Evolutionary conservation across 1,140 invertebrate genomes (phyloP), one percentile per base, ranked within the genome.

Genomic region (Rhynchophorus ferrugineus): DNA sequence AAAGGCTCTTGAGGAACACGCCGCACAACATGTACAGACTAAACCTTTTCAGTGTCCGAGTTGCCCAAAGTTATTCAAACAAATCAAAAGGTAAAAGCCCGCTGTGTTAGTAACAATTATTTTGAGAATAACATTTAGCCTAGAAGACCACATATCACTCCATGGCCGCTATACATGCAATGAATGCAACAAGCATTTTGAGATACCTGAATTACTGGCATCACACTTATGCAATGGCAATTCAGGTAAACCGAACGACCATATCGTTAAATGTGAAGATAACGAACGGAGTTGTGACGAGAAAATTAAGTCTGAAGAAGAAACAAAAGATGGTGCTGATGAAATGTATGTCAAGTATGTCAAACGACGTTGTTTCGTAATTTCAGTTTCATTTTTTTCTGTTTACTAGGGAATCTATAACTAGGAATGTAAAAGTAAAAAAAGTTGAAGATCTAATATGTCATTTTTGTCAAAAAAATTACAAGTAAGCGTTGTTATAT

Each of bases 111-210:
- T 29, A 29, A 29, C 24, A 29, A 29, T 29, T 37, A 7, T 16
- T n/a, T 37, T 37, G 35, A 49, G 18, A 38, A 1, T 17, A 20
- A 7, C 18, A 38, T 47, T 2, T 17, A 51, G 44, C 29, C 36
- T 61, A 18, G 53, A 54, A 22, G 49, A 57, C 34, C 60, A 62
- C 35, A 17, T 54, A 20, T 35, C 29, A 1, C 46, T 43, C 8
- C 55, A 62, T 21, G 56, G 52, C 3, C 35, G 50, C 8, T 54
- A 60, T 34, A 54, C 37, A 20, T 62, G 60, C 34, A 17, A 44
- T 8, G 41, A 24, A 29, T 62, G 60, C 36, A 45, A 44, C 8
- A 62, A 60, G 44, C 49, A 38, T 13, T 60, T 58, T 37, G 59
- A 58, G 51, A 50, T 52, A 39, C 49, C 51, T 8, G 49, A 54